Base-by-base conservation (phyloP, 2,888 invertebrate species). In the Cantharis rustica region DNA sequence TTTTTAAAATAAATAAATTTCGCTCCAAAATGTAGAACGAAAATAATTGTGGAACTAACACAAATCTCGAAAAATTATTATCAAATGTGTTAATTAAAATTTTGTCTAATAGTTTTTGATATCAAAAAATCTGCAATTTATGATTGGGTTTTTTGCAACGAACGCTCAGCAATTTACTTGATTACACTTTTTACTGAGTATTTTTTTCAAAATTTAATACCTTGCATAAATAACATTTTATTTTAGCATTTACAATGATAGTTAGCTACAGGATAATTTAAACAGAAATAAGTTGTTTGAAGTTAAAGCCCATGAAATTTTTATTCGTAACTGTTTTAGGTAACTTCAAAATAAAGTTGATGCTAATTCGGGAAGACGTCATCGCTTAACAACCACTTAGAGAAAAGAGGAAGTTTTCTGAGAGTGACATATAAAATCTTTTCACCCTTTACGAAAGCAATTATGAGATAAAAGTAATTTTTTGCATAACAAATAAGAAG, bases 1-100 rank as follows among this genome's bases (percentile, higher is more conserved):
- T 71, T 61, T 61, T 23, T 71, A 15, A 16, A 17, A 23, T 61
- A 71, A 71, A 69, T 31, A 69, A 47, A 69, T 69, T 31, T 69
- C 16, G 17, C 7, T 47, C 4, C 7, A 47, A 47, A 47, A 47
- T 9, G 47, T 47, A 47, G n/a, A 47, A 47, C 47, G 47, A 13
- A 9, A 47, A n/a, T 27, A 27, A 27, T 47, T 47, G n/a, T n/a
- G n/a, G n/a, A 47, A n/a, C 7, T 7, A 31, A 47, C n/a, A n/a
- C n/a, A n/a, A 47, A n/a, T 31, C 31, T n/a, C 13, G 31, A 13
- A 31, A 31, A 31, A 5, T 31, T 31, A 31, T 31, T 31, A 31
- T 47, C n/a, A 7, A 13, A 31, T 31, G 31, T 13, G 11, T 31
- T 31, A 31, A 31, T 31, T 31, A 31, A 31, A 31, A 31, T 31